Evolutionary conservation across 1,140 invertebrate genomes (phyloP).

Genomic region (Pygmarrhopalites habei): DNA sequence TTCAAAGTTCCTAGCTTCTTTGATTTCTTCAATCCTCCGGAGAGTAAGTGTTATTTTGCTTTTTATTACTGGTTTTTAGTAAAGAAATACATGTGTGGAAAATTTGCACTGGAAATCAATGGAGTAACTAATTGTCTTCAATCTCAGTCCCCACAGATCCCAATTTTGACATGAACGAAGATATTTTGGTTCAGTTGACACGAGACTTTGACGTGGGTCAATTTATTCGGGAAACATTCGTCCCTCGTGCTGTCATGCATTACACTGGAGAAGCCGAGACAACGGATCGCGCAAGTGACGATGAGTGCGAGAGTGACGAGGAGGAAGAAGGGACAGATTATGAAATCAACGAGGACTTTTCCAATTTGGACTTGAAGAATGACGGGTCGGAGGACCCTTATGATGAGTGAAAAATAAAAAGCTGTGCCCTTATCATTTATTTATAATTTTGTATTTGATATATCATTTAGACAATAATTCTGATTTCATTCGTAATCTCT

Average conservation of each 20-base stretch:
- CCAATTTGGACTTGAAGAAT: not conserved
- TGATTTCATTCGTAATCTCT: no score
- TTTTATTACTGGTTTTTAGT: no score
- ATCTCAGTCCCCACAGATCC: not conserved
- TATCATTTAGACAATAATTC: no score
- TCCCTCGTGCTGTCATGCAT: slow-evolving; percentile 9
- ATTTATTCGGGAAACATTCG: slow-evolving; percentile 11
- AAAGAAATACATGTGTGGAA: no score
- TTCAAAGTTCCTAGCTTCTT: slow-evolving; percentile 94
- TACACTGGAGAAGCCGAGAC: slow-evolving; percentile 10
- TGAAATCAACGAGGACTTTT: not conserved
- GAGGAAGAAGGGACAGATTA: not conserved
- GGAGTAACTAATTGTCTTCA: not conserved
- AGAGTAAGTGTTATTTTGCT: slow-evolving; percentile 50
- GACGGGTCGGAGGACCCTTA: not conserved
- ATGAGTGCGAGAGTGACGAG: slow-evolving; percentile 3
- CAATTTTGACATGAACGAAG: slow-evolving; percentile 5
- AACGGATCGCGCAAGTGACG: slow-evolving; percentile 5
- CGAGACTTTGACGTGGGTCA: slow-evolving; percentile 9
- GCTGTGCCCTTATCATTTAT: no score
- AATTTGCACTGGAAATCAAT: no score
- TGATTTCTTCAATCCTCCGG: slow-evolving; percentile 92
- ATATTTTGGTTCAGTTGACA: slow-evolving; percentile 7
- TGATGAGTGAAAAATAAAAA: slow-evolving; percentile 4
- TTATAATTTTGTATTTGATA: no score